Evolutionary conservation across 2,888 invertebrate genomes (phyloP), one percentile per base, ranked within the genome.

Genomic region (Dorcus parallelipipedus): DNA sequence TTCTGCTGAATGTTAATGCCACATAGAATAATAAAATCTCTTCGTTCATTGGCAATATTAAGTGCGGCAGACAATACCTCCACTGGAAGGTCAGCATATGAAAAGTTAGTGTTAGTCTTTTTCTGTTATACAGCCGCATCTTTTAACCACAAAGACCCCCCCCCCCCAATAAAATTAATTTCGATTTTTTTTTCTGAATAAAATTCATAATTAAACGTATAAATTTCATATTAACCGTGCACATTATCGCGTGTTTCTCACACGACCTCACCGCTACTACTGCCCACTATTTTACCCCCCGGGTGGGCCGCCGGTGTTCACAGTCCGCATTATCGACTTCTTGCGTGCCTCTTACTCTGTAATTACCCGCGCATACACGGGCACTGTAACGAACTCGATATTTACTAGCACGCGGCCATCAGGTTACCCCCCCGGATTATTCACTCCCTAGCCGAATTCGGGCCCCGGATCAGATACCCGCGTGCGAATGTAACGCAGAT

Each of bases 311-410:
- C 64, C 60, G 63, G 60, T 60, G 62, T 64, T 60, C 66, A 64
- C 63, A 66, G 61, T 52, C 61, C 64, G 60, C 62, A 67, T 67
- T 69, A 68, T 69, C 67, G 69, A 67, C 64, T 66, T 67, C 66
- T 69, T 64, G 69, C 69, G 67, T 69, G 69, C 61, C 62, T 51
- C 64, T 56, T 63, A 54, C 67, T 65, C 64, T 64, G 57, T 65
- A 67, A 69, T 69, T 68, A 69, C 65, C 56, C 60, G 61, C 61
- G 61, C 66, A 60, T 67, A 66, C 64, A 66, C 49, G 20, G 57
- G 65, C 54, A 59, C 56, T 56, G 56, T 66, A 67, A 60, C 63
- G 53, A 59, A 57, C 60, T 63, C 63, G 59, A 58, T 63, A 62
- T 62, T 65, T 65, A 61, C 61, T 58, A 58, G 59, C 60, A 65